Base-by-base conservation (phyloP, 2,113 vertebrate species). In the Spermophilus dauricus region DNA sequence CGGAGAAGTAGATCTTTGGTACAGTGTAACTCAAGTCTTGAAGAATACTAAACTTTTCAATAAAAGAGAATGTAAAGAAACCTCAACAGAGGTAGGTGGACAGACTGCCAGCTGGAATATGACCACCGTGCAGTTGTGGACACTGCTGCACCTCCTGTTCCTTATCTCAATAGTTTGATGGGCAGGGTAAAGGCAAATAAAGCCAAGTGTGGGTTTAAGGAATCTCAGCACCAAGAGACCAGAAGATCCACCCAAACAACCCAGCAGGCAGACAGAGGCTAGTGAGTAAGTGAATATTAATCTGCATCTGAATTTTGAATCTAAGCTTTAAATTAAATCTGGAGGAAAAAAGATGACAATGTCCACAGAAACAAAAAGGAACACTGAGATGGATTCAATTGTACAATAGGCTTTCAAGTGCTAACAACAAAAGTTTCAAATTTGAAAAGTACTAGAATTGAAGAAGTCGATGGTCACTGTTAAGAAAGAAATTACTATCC, bases 81-180 rank as follows among this genome's bases (percentile, higher is more conserved):
- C n/a, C n/a, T n/a, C n/a, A n/a, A n/a, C n/a, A n/a, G n/a, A n/a
- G 11, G 34, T 51, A 84, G 20, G 30, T 42, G 83, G n/a, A 53
- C 16, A 34, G 58, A 82, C 48, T 28, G 32, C 1, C 11, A 32
- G 14, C 7, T n/a, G 13, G 8, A 14, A 8, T 0, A 17, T 63
- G 10, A 24, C 24, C 8, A 53, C 24, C 9, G 12, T 4, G 32
- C 5, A 8, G 2, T 11, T 86, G 26, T 42, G 16, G 34, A 39
- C 1, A 18, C 26, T 34, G 1, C 6, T 26, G 6, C 0, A 22
- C 3, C 34, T 37, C 20, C 39, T 20, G 48, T 11, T 12, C 28
- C 13, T 65, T 22, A 1, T 18, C 22, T 6, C 22, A 39, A 51
- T 5, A 69, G 22, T 2, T 73, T 56, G 16, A 61, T 77, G 20